These are phyloP conservation scores for Metopia argyrocephala DNA, from an alignment of 2,888 invertebrate species.

Conservation along the genomic window DNA sequence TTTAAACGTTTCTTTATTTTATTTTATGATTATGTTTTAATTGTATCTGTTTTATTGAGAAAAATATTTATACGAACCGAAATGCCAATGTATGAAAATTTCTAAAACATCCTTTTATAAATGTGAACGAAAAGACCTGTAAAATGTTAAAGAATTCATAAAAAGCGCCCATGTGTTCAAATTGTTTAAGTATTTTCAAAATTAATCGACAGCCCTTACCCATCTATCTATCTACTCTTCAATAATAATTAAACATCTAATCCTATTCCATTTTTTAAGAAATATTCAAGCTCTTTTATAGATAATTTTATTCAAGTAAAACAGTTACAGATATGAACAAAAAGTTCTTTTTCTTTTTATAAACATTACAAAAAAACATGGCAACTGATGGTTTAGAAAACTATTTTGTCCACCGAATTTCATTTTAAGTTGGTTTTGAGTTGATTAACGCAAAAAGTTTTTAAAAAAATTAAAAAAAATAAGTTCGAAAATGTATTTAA, in stretches of 20 bases:
- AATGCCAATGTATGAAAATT: constrained; percentile 49
- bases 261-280: background rate
- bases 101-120: constrained; percentile 39
- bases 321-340: constrained; percentile 46
- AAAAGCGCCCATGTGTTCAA: constrained; percentile 36
- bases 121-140: constrained; percentile 48
- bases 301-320: background rate
- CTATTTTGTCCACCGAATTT: too few species aligned
- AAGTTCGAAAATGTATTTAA: too few species aligned
- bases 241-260: background rate
- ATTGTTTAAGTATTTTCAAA: too few species aligned
- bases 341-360: background rate
- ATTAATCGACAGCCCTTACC: constrained; percentile 2
- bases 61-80: constrained; percentile 57
- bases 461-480: too few species aligned
- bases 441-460: too few species aligned
- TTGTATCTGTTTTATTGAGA: background rate
- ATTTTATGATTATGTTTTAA: background rate
- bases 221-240: background rate
- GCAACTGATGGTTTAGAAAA: too few species aligned
- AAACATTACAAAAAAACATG: too few species aligned
- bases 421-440: too few species aligned
- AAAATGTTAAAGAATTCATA: constrained; percentile 57
- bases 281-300: background rate
- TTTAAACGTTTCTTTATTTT: background rate